These are phyloP conservation scores for Cardiocondyla obscurior DNA, from an alignment of 1,140 invertebrate genomes.

Conservation along the genomic window DNA sequence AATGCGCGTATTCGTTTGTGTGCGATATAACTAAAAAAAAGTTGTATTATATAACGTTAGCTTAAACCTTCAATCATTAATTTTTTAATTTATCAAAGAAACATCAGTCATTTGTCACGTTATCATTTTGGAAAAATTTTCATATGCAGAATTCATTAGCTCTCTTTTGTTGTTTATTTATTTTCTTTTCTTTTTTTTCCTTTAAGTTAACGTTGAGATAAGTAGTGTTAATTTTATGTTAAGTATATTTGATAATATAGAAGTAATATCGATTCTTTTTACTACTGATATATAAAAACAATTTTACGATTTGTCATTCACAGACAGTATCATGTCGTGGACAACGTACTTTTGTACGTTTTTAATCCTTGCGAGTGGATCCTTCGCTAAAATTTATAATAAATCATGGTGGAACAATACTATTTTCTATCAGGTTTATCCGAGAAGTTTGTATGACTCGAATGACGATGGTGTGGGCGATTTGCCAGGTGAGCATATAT, in stretches of 20 bases:
- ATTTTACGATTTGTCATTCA: neutral
- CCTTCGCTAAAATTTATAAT: slow-evolving; percentile 72
- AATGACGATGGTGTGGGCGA: slow-evolving; percentile 91
- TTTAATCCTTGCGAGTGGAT: neutral
- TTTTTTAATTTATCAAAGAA: neutral
- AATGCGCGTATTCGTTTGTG: neutral
- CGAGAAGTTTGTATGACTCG: slow-evolving; percentile 89
- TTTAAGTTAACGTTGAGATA: neutral
- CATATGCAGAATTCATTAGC: neutral
- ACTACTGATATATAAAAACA: neutral
- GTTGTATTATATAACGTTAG: neutral
- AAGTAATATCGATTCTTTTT: neutral
- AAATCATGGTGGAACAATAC: slow-evolving; percentile 89
- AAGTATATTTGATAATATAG: neutral
- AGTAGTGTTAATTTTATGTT: neutral
- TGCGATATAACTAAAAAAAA: neutral
- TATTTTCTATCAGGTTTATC: slow-evolving; percentile 91
- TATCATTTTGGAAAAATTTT: neutral
- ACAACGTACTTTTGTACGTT: neutral
- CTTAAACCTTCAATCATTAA: neutral
- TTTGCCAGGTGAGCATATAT: slow-evolving; percentile 85
- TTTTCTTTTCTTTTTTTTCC: neutral
- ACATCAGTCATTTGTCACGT: neutral
- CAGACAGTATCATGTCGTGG: slow-evolving; percentile 8
- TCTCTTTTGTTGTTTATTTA: neutral